Evolutionary conservation across 2,113 vertebrate species (phyloP).

Genomic region (Myrmecobius fasciatus): DNA sequence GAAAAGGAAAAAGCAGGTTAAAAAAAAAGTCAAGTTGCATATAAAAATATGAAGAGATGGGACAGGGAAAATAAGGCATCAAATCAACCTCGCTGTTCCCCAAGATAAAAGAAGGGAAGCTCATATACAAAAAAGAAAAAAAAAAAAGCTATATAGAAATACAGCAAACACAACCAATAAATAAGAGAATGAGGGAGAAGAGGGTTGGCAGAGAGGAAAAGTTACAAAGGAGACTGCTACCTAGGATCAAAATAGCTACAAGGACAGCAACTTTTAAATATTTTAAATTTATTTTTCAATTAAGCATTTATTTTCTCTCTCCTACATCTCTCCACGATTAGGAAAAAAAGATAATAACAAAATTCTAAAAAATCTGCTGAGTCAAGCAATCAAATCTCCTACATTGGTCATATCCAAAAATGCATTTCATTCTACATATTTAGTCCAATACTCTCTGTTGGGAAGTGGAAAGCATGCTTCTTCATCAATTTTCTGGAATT

Average conservation of each 20-base stretch:
- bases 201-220: not conserved
- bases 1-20: not conserved
- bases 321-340: not conserved
- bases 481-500: not conserved
- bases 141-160: not conserved
- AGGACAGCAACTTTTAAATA: no score
- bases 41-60: not conserved
- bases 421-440: not conserved
- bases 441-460: not conserved
- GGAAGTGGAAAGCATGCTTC: not conserved
- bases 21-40: no score
- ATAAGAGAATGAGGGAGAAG: not conserved
- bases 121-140: not conserved
- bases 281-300: not conserved
- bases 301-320: not conserved
- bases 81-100: not conserved
- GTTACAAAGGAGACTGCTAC: not conserved
- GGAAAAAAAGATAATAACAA: not conserved
- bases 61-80: not conserved
- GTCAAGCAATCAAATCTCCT: not conserved
- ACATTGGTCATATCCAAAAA: not conserved
- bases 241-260: not conserved
- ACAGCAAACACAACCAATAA: not conserved
- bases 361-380: not conserved
- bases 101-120: not conserved